A percentile compares a stretch with the other conserved stretches of the same genome.
These are phyloP conservation scores for Griposia aprilina DNA, from an alignment of 2,888 invertebrate genomes.

Conservation along the genomic window DNA sequence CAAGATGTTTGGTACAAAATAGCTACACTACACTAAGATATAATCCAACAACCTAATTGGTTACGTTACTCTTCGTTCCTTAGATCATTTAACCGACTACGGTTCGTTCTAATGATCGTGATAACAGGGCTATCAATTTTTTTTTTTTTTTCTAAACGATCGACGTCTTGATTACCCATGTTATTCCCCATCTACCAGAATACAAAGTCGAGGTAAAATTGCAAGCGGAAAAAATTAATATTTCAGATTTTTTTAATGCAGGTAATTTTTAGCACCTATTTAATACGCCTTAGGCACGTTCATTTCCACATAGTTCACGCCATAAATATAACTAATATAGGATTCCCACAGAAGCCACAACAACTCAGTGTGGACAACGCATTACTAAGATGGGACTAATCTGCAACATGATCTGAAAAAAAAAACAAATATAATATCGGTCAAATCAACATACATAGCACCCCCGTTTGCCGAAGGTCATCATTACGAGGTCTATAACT, in stretches of 20 bases:
- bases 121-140: neutral
- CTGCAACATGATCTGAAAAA: neutral
- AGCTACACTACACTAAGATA: neutral
- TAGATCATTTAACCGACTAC: neutral
- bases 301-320: neutral
- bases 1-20: neutral
- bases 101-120: neutral
- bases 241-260: neutral
- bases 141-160: neutral
- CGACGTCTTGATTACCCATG: neutral
- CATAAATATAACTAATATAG: neutral
- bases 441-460: neutral
- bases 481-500: neutral
- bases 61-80: neutral
- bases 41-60: neutral
- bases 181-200: neutral
- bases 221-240: neutral
- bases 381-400: neutral
- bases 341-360: neutral
- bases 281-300: neutral
- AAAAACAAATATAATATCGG: no score
- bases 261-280: neutral
- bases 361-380: neutral
- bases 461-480: no score
- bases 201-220: conserved; percentile 1